phyloP scores from a whole-genome alignment of 2,797 vertebrate species.

The Decapterus maruadsi region DNA sequence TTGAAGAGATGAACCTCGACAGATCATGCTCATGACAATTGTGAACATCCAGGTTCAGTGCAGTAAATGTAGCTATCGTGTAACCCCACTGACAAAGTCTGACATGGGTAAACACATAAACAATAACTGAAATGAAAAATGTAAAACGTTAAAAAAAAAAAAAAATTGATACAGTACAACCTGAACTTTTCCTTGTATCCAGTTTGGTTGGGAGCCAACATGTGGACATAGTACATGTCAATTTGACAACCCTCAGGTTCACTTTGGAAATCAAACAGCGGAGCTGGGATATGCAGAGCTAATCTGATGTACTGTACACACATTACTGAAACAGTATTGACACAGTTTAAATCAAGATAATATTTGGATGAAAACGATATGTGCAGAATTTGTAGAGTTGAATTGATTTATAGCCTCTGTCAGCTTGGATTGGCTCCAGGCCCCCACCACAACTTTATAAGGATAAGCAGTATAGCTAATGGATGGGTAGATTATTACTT shows the following conservation, averaged over 20 bases:
- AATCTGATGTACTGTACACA: background rate
- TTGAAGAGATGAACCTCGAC: background rate
- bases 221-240: background rate
- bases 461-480: too few relatives aligned
- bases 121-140: background rate
- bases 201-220: background rate
- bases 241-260: too few relatives aligned
- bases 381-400: background rate
- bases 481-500: too few relatives aligned
- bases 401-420: too few relatives aligned
- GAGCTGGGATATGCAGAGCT: background rate
- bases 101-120: too few relatives aligned
- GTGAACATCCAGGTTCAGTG: background rate
- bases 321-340: background rate
- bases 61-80: background rate
- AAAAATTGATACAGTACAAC: too few relatives aligned
- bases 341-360: too few relatives aligned
- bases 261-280: too few relatives aligned
- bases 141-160: background rate
- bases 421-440: too few relatives aligned
- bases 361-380: background rate
- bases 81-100: too few relatives aligned
- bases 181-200: background rate
- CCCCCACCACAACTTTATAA: too few relatives aligned
- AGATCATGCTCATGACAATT: background rate